Conservation (phyloP, 2,113 vertebrate genomes). For the Otis tarda region DNA sequence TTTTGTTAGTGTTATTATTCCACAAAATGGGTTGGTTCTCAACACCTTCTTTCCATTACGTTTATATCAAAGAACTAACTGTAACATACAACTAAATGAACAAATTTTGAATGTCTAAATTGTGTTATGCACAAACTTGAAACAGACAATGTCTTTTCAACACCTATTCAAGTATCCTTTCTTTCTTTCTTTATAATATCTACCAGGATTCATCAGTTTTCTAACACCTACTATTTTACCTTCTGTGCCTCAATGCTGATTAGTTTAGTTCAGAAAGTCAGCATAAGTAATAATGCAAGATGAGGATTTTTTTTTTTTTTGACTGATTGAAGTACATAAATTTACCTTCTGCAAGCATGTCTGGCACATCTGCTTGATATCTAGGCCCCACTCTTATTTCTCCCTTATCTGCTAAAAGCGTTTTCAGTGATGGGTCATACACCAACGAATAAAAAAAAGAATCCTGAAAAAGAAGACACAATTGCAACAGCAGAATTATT, state of each 20-base stretch:
- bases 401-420: constrained; percentile 94
- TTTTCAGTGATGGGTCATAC: constrained; percentile 96
- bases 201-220: not conserved
- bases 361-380: constrained; percentile 96
- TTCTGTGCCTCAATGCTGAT: not conserved
- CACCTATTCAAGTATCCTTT: not conserved
- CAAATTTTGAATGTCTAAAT: not conserved
- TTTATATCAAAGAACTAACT: not conserved
- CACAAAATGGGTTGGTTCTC: not conserved
- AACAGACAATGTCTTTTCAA: not conserved
- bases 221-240: not conserved
- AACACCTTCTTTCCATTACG: not conserved
- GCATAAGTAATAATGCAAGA: not conserved
- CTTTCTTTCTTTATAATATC: not conserved
- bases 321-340: not conserved
- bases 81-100: not conserved
- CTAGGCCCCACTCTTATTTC: constrained; percentile 97
- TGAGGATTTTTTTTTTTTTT: not conserved
- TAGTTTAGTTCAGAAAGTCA: not conserved
- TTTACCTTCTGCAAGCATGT: constrained; percentile 93
- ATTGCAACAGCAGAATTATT: not conserved
- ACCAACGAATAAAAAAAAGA: constrained; percentile 98
- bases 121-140: not conserved
- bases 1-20: not conserved
- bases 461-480: constrained; percentile 78